Evolutionary conservation across 2,888 invertebrate species (phyloP), one percentile per base, ranked within the genome.

Genomic region (Sylvicola cinctus): DNA sequence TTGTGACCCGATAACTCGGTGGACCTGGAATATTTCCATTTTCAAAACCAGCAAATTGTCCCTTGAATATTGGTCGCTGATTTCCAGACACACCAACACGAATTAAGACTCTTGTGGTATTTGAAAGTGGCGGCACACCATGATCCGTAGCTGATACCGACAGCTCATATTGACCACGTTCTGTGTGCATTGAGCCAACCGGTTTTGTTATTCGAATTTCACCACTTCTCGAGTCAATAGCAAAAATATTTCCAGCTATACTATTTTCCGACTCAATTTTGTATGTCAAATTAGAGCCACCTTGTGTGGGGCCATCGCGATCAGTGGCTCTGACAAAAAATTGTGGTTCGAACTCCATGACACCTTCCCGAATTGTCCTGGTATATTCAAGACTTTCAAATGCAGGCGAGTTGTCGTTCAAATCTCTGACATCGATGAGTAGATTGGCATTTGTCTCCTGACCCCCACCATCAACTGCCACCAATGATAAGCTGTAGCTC

Each of bases 391-490:
- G 46, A 17, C 65, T 63, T 46, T 77, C 76, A 48, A 81, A 83
- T 2, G 64, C 47, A 0, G 83, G 83, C 16, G 68, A 60, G 44
- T 83, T 81, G 46, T 83, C 83, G 44, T 83, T 83, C 0, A 78
- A 67, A 46, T 83, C 83, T 4, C 70, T 49, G 0, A 83, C 62
- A 41, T 76, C 74, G 11, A 83, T 64, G 33, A 71, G 68, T 26
- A 81, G 58, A 51, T 76, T 76, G 0, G 73, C 70, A 17, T 75
- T 70, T 0, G 75, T 66, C 11, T 74, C 66, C 42, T 68, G 67
- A 0, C 76, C 79, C 0, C 85, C 84, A 1, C 81, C 81, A 49
- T 88, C 87, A 40, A 65, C 68, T 0, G 84, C 87, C 40, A 79
- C 76, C 34, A 81, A 63, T 1, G 78, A 80, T 36, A 87, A 54